Percentiles rank a stretch among this genome's conserved stretches.
These are phyloP conservation scores for Anoplophora glabripennis DNA, from an alignment of 1,140 invertebrate genomes.

Conservation along the genomic window DNA sequence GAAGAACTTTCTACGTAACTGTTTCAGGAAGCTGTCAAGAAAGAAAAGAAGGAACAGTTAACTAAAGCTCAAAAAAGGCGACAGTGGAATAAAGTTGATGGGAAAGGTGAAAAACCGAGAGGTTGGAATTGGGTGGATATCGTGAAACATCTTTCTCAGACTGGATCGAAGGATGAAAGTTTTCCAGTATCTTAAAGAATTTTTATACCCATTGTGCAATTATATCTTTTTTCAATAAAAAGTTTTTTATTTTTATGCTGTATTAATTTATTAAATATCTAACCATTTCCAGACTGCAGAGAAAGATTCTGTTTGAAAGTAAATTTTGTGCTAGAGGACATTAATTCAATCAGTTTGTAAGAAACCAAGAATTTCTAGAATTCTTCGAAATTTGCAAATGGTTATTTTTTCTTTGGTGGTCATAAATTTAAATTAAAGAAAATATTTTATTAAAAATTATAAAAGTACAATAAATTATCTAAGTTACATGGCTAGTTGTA, in stretches of 20 bases:
- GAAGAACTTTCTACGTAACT: not conserved
- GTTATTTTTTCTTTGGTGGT: no score
- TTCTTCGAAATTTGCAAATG: no score
- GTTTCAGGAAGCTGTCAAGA: slow-evolving; percentile 20
- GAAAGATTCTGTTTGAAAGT: no score
- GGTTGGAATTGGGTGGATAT: slow-evolving; percentile 95
- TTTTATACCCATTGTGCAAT: not conserved
- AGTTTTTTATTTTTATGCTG: not conserved
- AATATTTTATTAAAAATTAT: no score
- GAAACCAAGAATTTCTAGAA: no score
- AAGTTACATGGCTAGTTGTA: no score
- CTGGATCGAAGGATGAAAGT: slow-evolving; percentile 57
- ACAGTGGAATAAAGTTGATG: slow-evolving; percentile 79
- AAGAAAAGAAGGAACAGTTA: slow-evolving; percentile 73
- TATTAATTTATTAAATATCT: not conserved
- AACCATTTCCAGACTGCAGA: no score
- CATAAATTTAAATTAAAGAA: no score
- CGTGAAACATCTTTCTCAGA: slow-evolving; percentile 92
- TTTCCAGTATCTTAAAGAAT: slow-evolving; percentile 38
- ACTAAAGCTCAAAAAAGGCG: slow-evolving; percentile 89
- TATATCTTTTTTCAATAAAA: not conserved
- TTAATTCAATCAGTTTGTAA: no score
- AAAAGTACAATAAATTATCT: no score
- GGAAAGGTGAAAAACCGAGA: slow-evolving; percentile 77
- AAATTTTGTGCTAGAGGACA: no score